Conservation (phyloP, 2,113 vertebrate genomes). For the Cavia porcellus region DNA sequence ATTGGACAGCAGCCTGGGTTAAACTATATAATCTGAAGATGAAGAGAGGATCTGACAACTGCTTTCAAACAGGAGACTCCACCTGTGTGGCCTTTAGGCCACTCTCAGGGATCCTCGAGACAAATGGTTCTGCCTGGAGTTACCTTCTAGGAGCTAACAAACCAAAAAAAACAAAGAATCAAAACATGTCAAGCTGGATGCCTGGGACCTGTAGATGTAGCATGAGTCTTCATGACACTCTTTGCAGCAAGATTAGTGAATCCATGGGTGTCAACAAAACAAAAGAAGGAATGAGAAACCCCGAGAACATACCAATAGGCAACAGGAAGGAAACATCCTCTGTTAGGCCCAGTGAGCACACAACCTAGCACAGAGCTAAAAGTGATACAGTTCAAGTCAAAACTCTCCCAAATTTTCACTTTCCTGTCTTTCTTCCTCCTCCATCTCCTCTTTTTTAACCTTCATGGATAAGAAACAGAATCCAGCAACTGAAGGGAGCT, state of each 20-base stretch:
- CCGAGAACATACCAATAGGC: neutral
- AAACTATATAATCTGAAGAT: neutral
- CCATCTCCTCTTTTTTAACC: neutral
- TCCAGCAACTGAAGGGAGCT: neutral
- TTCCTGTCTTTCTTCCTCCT: neutral
- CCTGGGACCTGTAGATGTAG: neutral
- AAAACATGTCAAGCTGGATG: neutral
- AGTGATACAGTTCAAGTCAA: neutral
- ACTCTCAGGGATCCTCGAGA: neutral
- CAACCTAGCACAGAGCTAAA: neutral
- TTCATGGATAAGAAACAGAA: neutral
- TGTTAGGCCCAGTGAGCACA: neutral
- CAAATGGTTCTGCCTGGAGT: neutral
- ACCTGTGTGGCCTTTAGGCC: neutral
- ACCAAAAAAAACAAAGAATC: neutral
- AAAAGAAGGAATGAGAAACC: rapidly evolving
- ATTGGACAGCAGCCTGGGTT: neutral
- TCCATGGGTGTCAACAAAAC: neutral
- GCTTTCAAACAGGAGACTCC: neutral
- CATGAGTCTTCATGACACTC: neutral
- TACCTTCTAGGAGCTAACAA: neutral
- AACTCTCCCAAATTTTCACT: neutral
- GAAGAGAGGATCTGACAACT: neutral
- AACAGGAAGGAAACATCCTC: neutral
- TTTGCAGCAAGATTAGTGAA: neutral